phyloP scores from a whole-genome alignment of 2,888 invertebrate genomes.

The Nomada lathburiana region DNA sequence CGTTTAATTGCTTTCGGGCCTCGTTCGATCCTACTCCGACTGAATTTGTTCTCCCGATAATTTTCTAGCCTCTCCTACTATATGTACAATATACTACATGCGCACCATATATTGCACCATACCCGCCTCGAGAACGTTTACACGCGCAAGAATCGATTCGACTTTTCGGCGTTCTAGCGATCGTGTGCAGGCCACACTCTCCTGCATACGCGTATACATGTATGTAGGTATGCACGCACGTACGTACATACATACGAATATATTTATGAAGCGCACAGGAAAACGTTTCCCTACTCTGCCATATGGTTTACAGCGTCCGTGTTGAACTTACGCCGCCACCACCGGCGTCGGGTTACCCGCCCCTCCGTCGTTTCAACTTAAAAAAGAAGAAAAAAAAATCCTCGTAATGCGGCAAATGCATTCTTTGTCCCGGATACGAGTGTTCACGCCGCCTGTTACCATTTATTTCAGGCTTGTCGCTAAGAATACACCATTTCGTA shows the following conservation, averaged over 20 bases:
- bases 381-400: slow-evolving; percentile 55
- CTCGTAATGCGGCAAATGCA: slow-evolving; percentile 73
- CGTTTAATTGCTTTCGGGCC: slow-evolving; percentile 36
- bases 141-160: slow-evolving; percentile 7
- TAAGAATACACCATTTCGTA: neutral
- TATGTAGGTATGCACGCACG: neutral
- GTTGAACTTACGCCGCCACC: slow-evolving; percentile 64
- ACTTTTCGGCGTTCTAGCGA: slow-evolving; percentile 38
- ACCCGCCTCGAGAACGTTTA: neutral
- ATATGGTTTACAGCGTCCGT: slow-evolving; percentile 61
- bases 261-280: slow-evolving; percentile 28
- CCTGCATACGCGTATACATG: too few species aligned
- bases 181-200: neutral
- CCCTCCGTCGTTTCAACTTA: slow-evolving; percentile 54
- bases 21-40: neutral
- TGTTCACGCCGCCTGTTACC: slow-evolving; percentile 12
- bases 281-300: slow-evolving; percentile 47
- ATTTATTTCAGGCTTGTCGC: slow-evolving; percentile 24
- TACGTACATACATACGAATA: neutral
- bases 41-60: neutral
- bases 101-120: too few species aligned
- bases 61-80: slow-evolving; percentile 26
- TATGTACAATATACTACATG: too few species aligned
- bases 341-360: slow-evolving; percentile 77
- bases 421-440: slow-evolving; percentile 57